Evolutionary conservation across 37 sponge, comb jelly and placozoan species (phyloP).

Genomic region (Haliclona indistincta): DNA sequence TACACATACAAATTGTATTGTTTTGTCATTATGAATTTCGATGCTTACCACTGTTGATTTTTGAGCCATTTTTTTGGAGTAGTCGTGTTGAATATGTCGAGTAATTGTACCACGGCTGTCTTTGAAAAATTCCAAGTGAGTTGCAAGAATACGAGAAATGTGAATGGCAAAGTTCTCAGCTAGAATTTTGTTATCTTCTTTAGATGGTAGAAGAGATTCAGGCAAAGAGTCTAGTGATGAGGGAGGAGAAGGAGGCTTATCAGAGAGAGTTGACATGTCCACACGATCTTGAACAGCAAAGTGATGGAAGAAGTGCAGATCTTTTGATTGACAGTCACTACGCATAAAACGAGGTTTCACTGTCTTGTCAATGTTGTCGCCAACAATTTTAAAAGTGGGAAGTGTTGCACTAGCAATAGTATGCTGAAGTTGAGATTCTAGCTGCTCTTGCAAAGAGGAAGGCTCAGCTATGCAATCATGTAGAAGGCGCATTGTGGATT

Average conservation of each 20-base stretch:
- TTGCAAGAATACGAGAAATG: neutral
- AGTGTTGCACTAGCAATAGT: neutral
- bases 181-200: neutral
- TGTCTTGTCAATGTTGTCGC: conserved; percentile 10
- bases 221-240: neutral
- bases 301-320: neutral
- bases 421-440: neutral
- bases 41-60: conserved; percentile 11
- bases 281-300: neutral
- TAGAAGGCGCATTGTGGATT: too few species aligned
- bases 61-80: neutral
- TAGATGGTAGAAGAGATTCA: neutral
- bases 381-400: neutral
- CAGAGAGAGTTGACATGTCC: neutral
- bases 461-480: too few species aligned
- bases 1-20: too few species aligned
- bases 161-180: neutral
- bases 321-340: neutral
- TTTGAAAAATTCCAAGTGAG: neutral
- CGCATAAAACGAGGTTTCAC: neutral
- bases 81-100: neutral
- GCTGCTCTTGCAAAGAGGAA: neutral
- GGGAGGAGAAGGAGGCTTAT: neutral
- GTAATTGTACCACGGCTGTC: neutral
- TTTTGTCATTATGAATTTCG: neutral